Evolutionary conservation across 2,113 vertebrate species (phyloP).

Genomic region (Atherinomorus stipes): DNA sequence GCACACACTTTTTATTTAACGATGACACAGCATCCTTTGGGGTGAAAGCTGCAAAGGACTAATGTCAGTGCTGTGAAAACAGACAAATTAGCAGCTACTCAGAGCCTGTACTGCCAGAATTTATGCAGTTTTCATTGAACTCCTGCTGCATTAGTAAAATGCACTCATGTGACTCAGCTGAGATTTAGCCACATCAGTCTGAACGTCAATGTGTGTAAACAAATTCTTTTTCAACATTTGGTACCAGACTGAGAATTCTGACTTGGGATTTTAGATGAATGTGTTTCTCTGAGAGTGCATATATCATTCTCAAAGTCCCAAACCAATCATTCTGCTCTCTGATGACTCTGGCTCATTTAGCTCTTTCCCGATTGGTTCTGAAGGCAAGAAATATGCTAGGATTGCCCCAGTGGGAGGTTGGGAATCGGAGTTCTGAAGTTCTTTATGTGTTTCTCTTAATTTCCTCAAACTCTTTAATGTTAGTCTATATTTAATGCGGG

Average conservation of each 20-base stretch:
- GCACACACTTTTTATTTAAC: slow-evolving; percentile 6
- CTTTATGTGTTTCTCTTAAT: slow-evolving; percentile 76
- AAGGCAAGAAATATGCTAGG: slow-evolving; percentile 63
- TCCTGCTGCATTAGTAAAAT: slow-evolving; percentile 25
- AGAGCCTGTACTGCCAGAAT: slow-evolving; percentile 16
- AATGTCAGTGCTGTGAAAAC: slow-evolving; percentile 19
- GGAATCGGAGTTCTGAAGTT: slow-evolving; percentile 74
- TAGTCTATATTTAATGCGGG: slow-evolving; percentile 60
- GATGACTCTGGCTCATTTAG: slow-evolving; percentile 73
- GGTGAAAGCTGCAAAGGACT: slow-evolving; percentile 9
- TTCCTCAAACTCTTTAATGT: slow-evolving; percentile 74
- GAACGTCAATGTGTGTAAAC: slow-evolving; percentile 40
- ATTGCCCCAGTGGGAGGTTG: slow-evolving; percentile 76
- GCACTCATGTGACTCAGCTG: slow-evolving; percentile 38
- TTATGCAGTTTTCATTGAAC: slow-evolving; percentile 10
- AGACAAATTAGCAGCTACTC: slow-evolving; percentile 36
- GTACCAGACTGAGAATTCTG: slow-evolving; percentile 40
- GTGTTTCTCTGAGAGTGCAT: slow-evolving; percentile 53
- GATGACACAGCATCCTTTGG: slow-evolving; percentile 6
- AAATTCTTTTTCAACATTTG: slow-evolving; percentile 43
- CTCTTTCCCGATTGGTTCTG: slow-evolving; percentile 71
- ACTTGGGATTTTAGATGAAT: slow-evolving; percentile 47
- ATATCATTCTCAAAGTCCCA: slow-evolving; percentile 71
- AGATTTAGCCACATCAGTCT: slow-evolving; percentile 24
- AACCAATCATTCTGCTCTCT: slow-evolving; percentile 77